Evolutionary conservation across 2,888 invertebrate genomes (phyloP), one percentile per base, ranked within the genome.

Genomic region (Tyria jacobaeae): DNA sequence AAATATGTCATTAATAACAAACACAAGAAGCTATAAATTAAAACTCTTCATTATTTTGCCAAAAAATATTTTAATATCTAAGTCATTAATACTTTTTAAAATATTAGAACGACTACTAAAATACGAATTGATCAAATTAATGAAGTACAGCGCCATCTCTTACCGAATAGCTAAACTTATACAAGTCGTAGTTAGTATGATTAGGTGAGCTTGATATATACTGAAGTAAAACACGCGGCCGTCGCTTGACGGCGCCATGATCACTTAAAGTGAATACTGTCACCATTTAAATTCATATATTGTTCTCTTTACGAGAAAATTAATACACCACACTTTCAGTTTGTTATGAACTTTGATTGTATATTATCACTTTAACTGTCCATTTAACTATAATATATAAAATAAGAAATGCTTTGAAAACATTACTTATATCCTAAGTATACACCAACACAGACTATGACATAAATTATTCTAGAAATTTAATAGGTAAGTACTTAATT

Each of bases 231-330:
- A 94, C 94, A 60, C 93, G 91, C 54, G 95, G 95, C 87, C 91
- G 91, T 90, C 94, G 94, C 92, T 92, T 92, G 92, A 92, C 87
- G 95, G 94, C 90, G 94, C 93, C 94, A 92, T 94, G 89, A 47
- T 95, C 95, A 85, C 94, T 94, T 80, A 95, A 90, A 68, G 95
- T 91, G 85, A 96, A 95, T 91, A 96, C 95, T 91, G 96, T 95
- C 93, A 96, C 96, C 96, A 96, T 96, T 83, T 85, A 90, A 87
- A 86, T 82, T 85, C 92, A 92, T 92, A 84, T 85, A 91, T 86
- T 82, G 71, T 74, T 65, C 77, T 78, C 75, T 65, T 63, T 76
- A 61, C 62, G 60, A 66, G 70, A 66, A 77, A 81, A 77, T 56
- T 51, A 41, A 59, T 52, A 34, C 65, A 70, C 70, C 61, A 37